phyloP scores from a whole-genome alignment of 2,888 invertebrate species.

The Netelia virgata region DNA sequence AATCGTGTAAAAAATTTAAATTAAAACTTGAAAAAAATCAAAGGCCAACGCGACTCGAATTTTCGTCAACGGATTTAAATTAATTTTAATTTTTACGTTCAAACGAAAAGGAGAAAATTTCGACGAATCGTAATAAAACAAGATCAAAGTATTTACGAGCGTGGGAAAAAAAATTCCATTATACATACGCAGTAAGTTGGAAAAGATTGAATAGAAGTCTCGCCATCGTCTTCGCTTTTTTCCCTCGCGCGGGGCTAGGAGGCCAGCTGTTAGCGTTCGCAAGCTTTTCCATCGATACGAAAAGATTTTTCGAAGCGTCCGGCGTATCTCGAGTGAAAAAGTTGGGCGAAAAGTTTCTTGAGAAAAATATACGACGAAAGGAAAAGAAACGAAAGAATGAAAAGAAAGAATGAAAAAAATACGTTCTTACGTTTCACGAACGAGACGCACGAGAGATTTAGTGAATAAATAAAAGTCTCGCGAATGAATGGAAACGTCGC shows the following conservation, averaged over 20 bases:
- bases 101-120: too few relatives aligned
- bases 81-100: too few relatives aligned
- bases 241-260: constrained; percentile 2
- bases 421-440: background rate
- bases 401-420: background rate
- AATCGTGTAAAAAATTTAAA: too few relatives aligned
- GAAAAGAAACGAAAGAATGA: background rate
- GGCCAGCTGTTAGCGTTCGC: constrained; percentile 31
- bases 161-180: background rate
- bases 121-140: too few relatives aligned
- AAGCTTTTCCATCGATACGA: constrained; percentile 1
- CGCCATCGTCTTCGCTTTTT: background rate
- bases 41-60: too few relatives aligned
- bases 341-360: background rate
- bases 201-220: constrained; percentile 24
- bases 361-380: constrained; percentile 4
- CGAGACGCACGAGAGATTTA: constrained; percentile 1
- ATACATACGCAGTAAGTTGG: background rate
- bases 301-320: constrained; percentile 11
- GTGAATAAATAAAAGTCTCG: constrained; percentile 31
- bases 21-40: too few relatives aligned
- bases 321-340: constrained; percentile 11
- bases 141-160: too few relatives aligned
- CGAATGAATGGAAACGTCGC: constrained; percentile 11
- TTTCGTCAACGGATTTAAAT: too few relatives aligned